Evolutionary conservation across 2,113 vertebrate genomes (phyloP), one percentile per base, ranked within the genome.

Genomic region (Lethenteron reissneri): DNA sequence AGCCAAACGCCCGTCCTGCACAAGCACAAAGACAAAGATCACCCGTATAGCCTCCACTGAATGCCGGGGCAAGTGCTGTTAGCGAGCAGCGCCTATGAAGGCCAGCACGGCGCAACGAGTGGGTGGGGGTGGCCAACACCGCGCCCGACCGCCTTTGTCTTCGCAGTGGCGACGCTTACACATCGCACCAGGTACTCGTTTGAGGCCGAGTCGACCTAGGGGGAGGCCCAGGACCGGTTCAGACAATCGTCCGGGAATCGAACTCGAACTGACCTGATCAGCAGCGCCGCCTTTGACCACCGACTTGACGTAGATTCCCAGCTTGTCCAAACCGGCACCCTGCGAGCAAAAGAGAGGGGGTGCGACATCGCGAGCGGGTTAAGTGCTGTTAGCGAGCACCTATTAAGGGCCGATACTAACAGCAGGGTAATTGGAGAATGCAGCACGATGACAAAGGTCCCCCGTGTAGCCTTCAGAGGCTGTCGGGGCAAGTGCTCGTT

Each of bases 251-350:
- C 25, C 5, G 25, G 25, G 25, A 3, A 41, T 41, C 25, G 25
- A 41, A 41, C 13, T 71, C 70, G 71, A 75, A 9, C 12, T 21
- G 57, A 96, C 94, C 83, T 87, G 84, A 59, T 99, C 94, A 13
- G 94, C 94, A 17, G 92, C 92, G 25, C 94, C 94, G 75, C 94
- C 92, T 81, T 90, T 96, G 71, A 99, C 94, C 8, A 99, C 92
- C 21, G 92, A 97, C 79, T 99, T 99, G 77, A 99, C 83, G 57
- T 99, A 99, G 82, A 99, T 97, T 58, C 92, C 94, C 71, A 99
- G 85, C 75, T 96, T 99, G 75, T 99, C 92, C 80, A 96, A 91
- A 72, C 94, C 94, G 17, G 94, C 92, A 73, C 92, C 94, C 94
- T 99, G 71, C 1, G 71, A 8, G 77, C 15, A 69, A 14, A 71